These are phyloP conservation scores for Suillia variegata DNA, from an alignment of 2,888 invertebrate species.

Conservation along the genomic window DNA sequence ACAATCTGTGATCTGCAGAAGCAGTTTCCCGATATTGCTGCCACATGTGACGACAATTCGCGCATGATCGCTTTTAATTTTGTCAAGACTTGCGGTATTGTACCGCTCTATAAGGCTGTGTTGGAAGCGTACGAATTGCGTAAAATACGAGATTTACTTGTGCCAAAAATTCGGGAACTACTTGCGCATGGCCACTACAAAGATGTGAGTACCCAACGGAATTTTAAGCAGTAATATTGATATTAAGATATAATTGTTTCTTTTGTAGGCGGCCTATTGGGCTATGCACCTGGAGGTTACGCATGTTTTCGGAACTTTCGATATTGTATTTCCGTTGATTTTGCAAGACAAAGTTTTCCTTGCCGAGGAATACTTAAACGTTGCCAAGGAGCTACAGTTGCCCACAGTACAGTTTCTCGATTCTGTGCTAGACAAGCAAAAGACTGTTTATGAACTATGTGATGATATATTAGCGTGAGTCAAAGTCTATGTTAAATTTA, in stretches of 20 bases:
- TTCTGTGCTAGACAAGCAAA: conserved; percentile 68
- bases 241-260: conserved; percentile 5
- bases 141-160: conserved; percentile 67
- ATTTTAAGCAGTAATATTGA: not conserved
- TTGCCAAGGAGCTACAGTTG: conserved; percentile 69
- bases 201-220: conserved; percentile 62
- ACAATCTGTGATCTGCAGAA: conserved; percentile 65
- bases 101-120: conserved; percentile 68
- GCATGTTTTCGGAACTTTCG: conserved; percentile 71
- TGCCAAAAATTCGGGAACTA: conserved; percentile 68
- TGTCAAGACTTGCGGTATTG: conserved; percentile 71
- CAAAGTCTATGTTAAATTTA: too few species aligned
- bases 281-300: conserved; percentile 71
- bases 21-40: conserved; percentile 59
- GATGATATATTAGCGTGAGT: conserved; percentile 66
- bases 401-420: conserved; percentile 75
- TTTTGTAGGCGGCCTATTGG: conserved; percentile 70
- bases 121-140: conserved; percentile 69
- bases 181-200: conserved; percentile 68
- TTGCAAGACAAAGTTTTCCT: conserved; percentile 79
- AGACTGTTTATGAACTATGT: conserved; percentile 65
- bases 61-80: conserved; percentile 77
- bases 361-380: conserved; percentile 76
- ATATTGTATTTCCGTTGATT: conserved; percentile 77
- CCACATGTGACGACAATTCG: conserved; percentile 63